Conservation (phyloP, 2,797 vertebrate genomes). For the Leucoraja ocellata region DNA sequence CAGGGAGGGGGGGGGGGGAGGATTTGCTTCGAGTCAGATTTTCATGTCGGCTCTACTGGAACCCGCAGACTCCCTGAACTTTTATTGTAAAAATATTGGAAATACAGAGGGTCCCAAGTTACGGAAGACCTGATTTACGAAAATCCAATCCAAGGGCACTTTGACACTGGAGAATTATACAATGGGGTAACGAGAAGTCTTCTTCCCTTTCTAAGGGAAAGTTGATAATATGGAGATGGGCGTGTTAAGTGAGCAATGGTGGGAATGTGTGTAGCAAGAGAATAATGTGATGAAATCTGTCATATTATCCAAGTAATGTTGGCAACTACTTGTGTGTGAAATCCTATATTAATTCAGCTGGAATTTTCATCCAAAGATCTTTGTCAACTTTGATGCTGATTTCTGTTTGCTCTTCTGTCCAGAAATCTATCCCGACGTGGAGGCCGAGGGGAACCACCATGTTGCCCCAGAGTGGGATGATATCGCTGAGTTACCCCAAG, state of each 20-base stretch:
- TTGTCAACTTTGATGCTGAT: background rate
- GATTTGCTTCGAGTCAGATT: too few relatives aligned
- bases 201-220: background rate
- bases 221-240: background rate
- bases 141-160: too few relatives aligned
- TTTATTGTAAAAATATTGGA: background rate
- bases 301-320: background rate
- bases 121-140: too few relatives aligned
- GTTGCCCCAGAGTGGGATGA: slow-evolving; percentile 3
- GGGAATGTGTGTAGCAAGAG: background rate
- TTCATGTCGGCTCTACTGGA: too few relatives aligned
- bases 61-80: too few relatives aligned
- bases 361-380: background rate
- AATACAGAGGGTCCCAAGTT: background rate
- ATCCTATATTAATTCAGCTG: background rate
- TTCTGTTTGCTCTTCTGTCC: background rate
- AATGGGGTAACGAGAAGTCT: background rate
- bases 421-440: slow-evolving; percentile 51
- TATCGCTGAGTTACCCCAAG: slow-evolving; percentile 48
- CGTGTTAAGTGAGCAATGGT: background rate
- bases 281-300: background rate
- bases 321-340: background rate
- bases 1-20: too few relatives aligned
- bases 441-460: slow-evolving; percentile 47
- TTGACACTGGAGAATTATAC: background rate